Conservation (phyloP, 2,113 vertebrate species). For the Malurus cyaneus region DNA sequence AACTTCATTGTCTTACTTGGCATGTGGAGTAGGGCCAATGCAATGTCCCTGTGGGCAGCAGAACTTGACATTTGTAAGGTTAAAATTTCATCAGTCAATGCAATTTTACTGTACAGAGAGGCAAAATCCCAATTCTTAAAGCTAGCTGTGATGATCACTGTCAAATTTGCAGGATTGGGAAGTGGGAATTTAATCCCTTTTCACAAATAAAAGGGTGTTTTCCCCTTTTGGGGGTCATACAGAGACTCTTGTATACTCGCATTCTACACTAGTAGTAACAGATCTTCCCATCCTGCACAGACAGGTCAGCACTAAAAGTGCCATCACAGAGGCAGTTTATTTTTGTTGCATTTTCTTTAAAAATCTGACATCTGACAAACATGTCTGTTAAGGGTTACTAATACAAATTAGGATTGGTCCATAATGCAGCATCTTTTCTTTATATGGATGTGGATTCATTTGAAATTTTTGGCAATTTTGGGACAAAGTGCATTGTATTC, state of each 20-base stretch:
- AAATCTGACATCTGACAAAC: background rate
- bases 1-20: background rate
- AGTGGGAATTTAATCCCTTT: background rate
- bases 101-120: background rate
- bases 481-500: background rate
- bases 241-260: background rate
- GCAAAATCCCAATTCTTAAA: background rate
- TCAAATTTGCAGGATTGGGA: background rate
- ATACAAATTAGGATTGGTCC: background rate
- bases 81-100: background rate
- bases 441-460: background rate
- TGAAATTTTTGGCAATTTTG: background rate
- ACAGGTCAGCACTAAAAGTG: background rate
- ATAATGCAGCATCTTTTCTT: background rate
- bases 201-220: background rate
- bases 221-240: background rate
- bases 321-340: rapidly evolving
- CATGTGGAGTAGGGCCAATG: background rate
- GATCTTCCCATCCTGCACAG: background rate
- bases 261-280: background rate
- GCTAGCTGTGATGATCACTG: background rate
- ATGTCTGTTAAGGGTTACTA: background rate
- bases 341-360: background rate
- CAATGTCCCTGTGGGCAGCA: background rate
- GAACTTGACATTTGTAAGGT: background rate